Percentiles rank a stretch among this genome's conserved stretches.
These are phyloP conservation scores for Choloepus didactylus DNA, from an alignment of 2,797 vertebrate species.

Conservation along the genomic window DNA sequence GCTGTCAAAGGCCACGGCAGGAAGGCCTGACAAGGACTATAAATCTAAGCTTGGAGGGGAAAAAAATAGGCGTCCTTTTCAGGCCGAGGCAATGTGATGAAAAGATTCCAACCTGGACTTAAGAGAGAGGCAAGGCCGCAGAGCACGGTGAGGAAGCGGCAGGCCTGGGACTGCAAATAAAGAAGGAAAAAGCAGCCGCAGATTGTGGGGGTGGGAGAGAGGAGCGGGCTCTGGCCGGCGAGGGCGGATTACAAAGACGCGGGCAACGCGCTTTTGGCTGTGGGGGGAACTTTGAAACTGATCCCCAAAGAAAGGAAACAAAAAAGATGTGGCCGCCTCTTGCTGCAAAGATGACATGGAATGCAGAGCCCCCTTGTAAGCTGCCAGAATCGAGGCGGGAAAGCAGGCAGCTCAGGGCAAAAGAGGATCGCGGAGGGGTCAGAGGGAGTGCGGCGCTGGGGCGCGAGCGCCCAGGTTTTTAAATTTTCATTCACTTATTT, in stretches of 20 bases:
- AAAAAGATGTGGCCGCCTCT: not conserved
- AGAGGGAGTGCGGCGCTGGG: not conserved
- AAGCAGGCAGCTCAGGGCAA: not conserved
- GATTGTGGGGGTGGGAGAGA: constrained; percentile 34
- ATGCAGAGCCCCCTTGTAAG: constrained; percentile 29
- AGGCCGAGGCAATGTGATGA: constrained; percentile 76
- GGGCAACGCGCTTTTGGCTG: not conserved
- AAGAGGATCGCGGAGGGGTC: not conserved
- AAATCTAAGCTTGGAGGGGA: constrained; percentile 85
- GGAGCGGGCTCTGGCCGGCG: not conserved
- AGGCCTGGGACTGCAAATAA: not conserved
- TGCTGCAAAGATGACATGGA: not conserved
- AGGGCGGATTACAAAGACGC: constrained; percentile 56
- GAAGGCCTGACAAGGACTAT: constrained; percentile 87
- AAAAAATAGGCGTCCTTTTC: constrained; percentile 83
- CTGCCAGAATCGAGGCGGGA: not conserved
- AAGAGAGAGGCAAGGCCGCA: constrained; percentile 83
- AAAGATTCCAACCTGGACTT: constrained; percentile 86
- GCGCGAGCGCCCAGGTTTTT: not conserved
- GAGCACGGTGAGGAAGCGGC: constrained; percentile 68
- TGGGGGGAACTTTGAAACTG: constrained; percentile 49
- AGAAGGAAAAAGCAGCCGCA: not conserved
- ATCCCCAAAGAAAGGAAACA: constrained; percentile 44
- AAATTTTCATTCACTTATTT: not conserved
- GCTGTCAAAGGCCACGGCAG: constrained; percentile 88